Conservation (phyloP, 2,888 invertebrate species). For the Machimus atricapillus region DNA sequence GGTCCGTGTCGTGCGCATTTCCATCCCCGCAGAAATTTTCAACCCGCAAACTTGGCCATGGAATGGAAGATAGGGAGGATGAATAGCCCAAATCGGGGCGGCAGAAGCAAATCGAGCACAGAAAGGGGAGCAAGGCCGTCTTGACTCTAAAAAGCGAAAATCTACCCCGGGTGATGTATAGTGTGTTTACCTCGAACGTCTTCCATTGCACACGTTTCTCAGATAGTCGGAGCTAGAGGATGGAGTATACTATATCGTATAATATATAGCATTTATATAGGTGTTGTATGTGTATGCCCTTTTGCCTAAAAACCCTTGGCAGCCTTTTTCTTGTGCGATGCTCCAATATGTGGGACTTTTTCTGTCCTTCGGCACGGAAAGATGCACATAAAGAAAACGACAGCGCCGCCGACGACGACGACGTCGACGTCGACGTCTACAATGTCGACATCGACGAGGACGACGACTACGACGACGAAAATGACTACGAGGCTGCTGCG, state of each 20-base stretch:
- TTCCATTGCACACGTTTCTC: constrained; percentile 9
- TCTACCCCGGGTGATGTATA: constrained; percentile 31
- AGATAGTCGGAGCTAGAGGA: not conserved
- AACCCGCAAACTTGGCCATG: constrained; percentile 15
- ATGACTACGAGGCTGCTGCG: not conserved
- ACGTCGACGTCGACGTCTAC: not conserved
- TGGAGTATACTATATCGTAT: too few species aligned
- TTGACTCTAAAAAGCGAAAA: constrained; percentile 38
- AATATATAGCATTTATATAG: not conserved
- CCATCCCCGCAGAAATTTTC: not conserved
- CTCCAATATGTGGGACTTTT: not conserved
- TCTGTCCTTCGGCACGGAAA: constrained; percentile 20
- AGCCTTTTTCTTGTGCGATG: constrained; percentile 11
- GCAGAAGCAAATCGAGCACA: constrained; percentile 28
- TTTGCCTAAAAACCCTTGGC: constrained; percentile 24
- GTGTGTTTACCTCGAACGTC: constrained; percentile 40
- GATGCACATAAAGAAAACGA: constrained; percentile 27
- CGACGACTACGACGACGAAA: not conserved
- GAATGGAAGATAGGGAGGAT: not conserved
- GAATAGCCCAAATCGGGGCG: not conserved
- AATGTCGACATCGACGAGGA: not conserved
- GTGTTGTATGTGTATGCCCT: constrained; percentile 3
- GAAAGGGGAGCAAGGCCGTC: constrained; percentile 36
- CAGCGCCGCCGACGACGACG: not conserved
- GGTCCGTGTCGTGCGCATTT: not conserved